These are phyloP conservation scores for Cantharis lateralis DNA, from an alignment of 2,888 invertebrate species.

Conservation along the genomic window DNA sequence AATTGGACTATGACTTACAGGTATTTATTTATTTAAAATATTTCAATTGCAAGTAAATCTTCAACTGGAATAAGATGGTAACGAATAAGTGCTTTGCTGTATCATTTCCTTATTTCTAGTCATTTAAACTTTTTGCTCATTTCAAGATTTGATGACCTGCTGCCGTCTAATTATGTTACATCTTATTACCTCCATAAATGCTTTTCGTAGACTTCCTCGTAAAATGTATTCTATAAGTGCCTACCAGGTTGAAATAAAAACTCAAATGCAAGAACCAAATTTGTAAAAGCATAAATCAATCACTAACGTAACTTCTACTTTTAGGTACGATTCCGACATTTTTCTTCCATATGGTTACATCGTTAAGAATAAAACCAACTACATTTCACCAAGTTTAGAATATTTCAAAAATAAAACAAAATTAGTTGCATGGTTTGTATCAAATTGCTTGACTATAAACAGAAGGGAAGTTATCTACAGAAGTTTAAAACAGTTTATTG, in stretches of 20 bases:
- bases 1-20: constrained; percentile 64
- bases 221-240: neutral
- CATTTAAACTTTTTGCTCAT: neutral
- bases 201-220: neutral
- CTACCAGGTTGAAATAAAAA: neutral
- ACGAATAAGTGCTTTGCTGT: neutral
- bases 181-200: neutral
- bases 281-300: neutral
- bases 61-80: neutral
- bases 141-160: neutral
- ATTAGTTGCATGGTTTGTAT: constrained; percentile 64
- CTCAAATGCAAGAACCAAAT: too few relatives aligned
- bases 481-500: constrained; percentile 61
- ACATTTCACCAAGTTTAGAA: constrained; percentile 33
- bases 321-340: constrained; percentile 50
- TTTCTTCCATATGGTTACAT: constrained; percentile 52
- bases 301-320: neutral
- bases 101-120: neutral
- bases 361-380: constrained; percentile 28
- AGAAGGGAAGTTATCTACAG: constrained; percentile 54
- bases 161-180: neutral
- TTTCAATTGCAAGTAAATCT: neutral
- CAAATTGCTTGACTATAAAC: constrained; percentile 59
- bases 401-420: constrained; percentile 51
- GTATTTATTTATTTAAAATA: constrained; percentile 31